Evolutionary conservation across 2,888 invertebrate species (phyloP).

Genomic region (Griposia aprilina): DNA sequence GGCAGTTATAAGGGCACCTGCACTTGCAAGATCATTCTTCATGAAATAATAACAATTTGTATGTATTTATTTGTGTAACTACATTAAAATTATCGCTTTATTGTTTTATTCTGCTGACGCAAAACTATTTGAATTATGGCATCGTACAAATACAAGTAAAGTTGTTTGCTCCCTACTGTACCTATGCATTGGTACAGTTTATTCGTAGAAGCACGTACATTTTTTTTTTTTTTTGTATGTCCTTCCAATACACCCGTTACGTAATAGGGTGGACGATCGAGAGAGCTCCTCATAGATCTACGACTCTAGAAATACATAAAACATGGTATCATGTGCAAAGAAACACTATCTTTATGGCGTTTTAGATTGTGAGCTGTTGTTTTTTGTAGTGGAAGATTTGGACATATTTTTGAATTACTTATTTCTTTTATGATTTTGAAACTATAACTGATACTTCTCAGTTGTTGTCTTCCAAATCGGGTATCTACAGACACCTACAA

Average conservation of each 20-base stretch:
- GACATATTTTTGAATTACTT: background rate
- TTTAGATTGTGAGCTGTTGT: conserved; percentile 6
- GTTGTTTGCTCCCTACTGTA: conserved; percentile 67
- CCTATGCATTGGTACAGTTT: conserved; percentile 20
- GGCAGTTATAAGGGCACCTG: background rate
- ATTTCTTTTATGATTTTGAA: background rate
- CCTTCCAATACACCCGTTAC: conserved; percentile 69
- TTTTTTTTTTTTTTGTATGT: too few species aligned
- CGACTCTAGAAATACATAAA: conserved; percentile 61
- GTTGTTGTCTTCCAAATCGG: background rate
- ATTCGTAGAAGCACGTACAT: conserved; percentile 73
- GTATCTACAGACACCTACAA: background rate
- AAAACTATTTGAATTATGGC: conserved; percentile 68
- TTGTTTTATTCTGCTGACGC: conserved; percentile 75
- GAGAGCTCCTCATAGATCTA: conserved; percentile 50
- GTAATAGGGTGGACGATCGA: conserved; percentile 66
- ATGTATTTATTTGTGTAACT: conserved; percentile 21
- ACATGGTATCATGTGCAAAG: conserved; percentile 65
- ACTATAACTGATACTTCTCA: background rate
- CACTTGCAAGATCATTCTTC: background rate
- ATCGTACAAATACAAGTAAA: conserved; percentile 52
- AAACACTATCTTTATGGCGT: conserved; percentile 32
- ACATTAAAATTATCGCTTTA: conserved; percentile 43
- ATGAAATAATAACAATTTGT: conserved; percentile 11
- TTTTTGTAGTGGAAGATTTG: conserved; percentile 19